phyloP scores from a whole-genome alignment of 2,888 invertebrate genomes.

The Apamea crenata region DNA sequence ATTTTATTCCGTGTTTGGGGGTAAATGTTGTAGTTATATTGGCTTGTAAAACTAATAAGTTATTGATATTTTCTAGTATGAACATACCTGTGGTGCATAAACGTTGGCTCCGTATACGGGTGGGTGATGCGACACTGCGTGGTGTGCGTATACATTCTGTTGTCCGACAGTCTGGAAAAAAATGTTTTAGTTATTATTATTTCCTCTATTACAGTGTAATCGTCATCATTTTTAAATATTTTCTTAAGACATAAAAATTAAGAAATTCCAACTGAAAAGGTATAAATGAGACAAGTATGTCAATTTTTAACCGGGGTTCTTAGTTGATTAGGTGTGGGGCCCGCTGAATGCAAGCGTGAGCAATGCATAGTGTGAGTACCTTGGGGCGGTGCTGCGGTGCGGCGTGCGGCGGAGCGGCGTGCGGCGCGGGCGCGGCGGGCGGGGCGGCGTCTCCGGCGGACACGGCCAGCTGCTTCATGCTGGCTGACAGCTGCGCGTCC shows the following conservation, averaged over 20 bases:
- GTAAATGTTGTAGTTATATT: too few species aligned
- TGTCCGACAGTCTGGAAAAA: constrained; percentile 61
- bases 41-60: too few species aligned
- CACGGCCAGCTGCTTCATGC: constrained; percentile 89
- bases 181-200: not conserved
- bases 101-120: constrained; percentile 83
- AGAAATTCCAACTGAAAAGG: too few species aligned
- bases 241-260: too few species aligned
- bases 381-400: constrained; percentile 1
- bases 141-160: constrained; percentile 81
- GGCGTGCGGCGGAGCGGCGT: constrained; percentile 47
- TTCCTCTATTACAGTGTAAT: not conserved
- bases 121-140: constrained; percentile 81
- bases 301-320: too few species aligned
- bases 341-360: too few species aligned
- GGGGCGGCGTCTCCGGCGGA: too few species aligned
- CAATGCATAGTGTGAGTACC: too few species aligned
- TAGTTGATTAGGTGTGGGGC: too few species aligned
- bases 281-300: too few species aligned
- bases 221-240: too few species aligned
- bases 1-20: too few species aligned
- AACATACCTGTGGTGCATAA: constrained; percentile 82
- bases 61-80: not conserved
- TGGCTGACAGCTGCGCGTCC: constrained; percentile 85
- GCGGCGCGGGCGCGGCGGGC: constrained; percentile 58